Percentiles rank a stretch among this genome's conserved stretches.
phyloP scores from a whole-genome alignment of 2,797 vertebrate genomes.

The Pangasius macronema region DNA sequence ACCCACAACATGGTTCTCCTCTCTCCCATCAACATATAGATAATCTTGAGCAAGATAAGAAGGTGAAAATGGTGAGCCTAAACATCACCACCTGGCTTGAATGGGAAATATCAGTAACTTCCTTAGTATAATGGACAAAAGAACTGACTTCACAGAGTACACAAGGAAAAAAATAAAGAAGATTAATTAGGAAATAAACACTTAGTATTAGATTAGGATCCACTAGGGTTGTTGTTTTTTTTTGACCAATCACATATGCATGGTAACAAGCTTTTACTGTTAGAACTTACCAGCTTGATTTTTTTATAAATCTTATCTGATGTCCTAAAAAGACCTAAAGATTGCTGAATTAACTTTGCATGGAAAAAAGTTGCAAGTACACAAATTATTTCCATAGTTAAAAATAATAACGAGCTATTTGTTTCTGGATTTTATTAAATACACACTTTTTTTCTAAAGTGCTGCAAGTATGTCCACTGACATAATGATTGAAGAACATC shows the following conservation, averaged over 20 bases:
- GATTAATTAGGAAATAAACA: background rate
- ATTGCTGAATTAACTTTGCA: background rate
- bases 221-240: background rate
- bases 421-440: constrained; percentile 23
- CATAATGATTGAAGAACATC: constrained; percentile 7
- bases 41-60: background rate
- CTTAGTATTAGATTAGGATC: background rate
- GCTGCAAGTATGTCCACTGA: constrained; percentile 13
- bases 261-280: background rate
- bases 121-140: background rate
- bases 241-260: background rate
- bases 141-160: background rate
- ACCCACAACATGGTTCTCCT: background rate
- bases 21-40: background rate
- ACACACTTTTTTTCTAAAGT: background rate
- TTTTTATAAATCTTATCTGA: background rate
- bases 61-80: background rate
- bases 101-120: background rate
- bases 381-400: background rate
- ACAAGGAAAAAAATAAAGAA: background rate
- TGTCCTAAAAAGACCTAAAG: background rate
- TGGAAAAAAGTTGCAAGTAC: background rate
- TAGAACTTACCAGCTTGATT: background rate
- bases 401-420: background rate
- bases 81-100: background rate